Conservation (phyloP, 23 tunicate species). For the Diplosoma virens region DNA sequence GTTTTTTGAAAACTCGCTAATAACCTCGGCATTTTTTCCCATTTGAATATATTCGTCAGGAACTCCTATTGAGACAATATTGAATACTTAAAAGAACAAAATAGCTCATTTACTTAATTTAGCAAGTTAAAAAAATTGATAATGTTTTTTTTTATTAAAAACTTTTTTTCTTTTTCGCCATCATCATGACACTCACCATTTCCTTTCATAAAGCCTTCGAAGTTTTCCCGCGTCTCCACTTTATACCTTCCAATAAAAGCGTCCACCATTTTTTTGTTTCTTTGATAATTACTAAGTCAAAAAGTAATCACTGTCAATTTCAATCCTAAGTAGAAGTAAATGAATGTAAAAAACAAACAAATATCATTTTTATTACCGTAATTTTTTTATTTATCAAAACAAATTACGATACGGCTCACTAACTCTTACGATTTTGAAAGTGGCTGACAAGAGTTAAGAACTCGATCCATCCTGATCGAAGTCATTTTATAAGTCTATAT, state of each 20-base stretch:
- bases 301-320: too few species aligned
- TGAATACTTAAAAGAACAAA: neutral
- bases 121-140: neutral
- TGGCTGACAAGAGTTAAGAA: too few species aligned
- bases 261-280: constrained; percentile 67
- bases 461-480: too few species aligned
- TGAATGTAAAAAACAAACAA: too few species aligned
- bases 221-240: constrained; percentile 44
- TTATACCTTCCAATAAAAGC: constrained; percentile 45
- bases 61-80: too few species aligned
- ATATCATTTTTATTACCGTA: too few species aligned
- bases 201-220: constrained; percentile 56
- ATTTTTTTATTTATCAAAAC: too few species aligned
- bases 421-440: too few species aligned
- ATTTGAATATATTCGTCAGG: constrained; percentile 57
- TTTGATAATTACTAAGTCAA: too few species aligned
- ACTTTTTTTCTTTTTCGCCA: neutral
- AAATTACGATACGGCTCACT: too few species aligned
- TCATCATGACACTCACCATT: constrained; percentile 29
- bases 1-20: constrained; percentile 44
- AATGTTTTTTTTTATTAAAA: neutral
- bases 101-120: neutral
- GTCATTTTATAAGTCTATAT: too few species aligned
- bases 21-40: constrained; percentile 26
- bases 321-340: too few species aligned